Base-by-base conservation (phyloP, 1,140 invertebrate species). In the Wasmannia auropunctata region DNA sequence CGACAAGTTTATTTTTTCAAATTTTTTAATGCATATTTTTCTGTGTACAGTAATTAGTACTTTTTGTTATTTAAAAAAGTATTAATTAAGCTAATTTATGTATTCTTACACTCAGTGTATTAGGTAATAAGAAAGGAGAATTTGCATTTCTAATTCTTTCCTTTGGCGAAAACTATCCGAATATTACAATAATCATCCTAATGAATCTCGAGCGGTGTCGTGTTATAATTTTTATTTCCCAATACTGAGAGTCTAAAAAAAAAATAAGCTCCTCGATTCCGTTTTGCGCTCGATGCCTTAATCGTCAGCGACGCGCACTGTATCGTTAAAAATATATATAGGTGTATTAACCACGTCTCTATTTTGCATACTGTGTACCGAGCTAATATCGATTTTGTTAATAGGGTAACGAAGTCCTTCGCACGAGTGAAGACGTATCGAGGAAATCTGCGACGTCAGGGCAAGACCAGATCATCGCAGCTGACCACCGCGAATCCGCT, bases 371-470 rank as follows among this genome's bases (percentile, higher is more conserved):
- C 22, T 81, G n/a, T 80, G 25, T 22, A 80, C 28, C 7, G 37
- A 54, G 63, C 11, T 16, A 46, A 25, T 88, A 90, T 90, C 70
- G 86, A 90, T 88, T 85, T 46, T 34, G 31, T n/a, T 56, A 31
- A 87, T 58, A 87, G 85, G 60, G 46, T 70, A 49, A 28, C 60
- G 58, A 87, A 85, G 85, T 81, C 58, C 37, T 54, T 84, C 63
- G 54, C 46, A 37, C 54, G 14, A 22, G 22, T 46, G 86, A 89
- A 90, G 74, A 85, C 72, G 72, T 88, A 87, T 65, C 54, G 62
- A 77, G 43, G 65, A 84, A 77, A 77, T 62, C 49, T 40, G n/a
- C 22, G 22, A 88, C 37, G 34, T 6, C 40, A 40, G 54, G 49
- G 31, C 19, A 60, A 58, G 56, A 25, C 8, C 34, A n/a, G 51